Evolutionary conservation across 2,113 vertebrate species (phyloP), one percentile per base, ranked within the genome.

Genomic region (Labeo rohita): DNA sequence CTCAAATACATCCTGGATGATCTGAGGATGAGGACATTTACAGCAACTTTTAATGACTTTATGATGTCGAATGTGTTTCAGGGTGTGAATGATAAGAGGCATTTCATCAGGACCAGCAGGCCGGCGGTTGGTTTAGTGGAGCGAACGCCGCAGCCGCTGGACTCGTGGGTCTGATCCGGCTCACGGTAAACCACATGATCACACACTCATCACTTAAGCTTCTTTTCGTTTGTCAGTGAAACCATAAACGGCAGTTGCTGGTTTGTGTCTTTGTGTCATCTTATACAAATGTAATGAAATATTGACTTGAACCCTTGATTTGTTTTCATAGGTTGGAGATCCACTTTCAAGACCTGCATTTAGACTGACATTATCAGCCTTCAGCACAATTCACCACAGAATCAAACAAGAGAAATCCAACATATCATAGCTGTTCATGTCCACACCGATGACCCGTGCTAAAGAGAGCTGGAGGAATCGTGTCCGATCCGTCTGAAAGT

Each of bases 61-160:
- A 9, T n/a, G 18, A 8, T n/a, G 18, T 3, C 21, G 56, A 61
- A 8, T 84, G 36, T 87, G 76, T 80, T 80, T 80, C 23, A 95
- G 95, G 93, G 92, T 45, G 89, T 91, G 85, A 93, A 90, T 88
- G 94, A 95, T 88, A 94, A 94, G 70, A 95, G 95, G 77, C 94
- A 92, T 90, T 95, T 95, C 93, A 95, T 95, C 92, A 89, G 95
- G 92, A 91, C 92, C 86, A 94, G 93, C 85, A 92, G 94, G 86
- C 94, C 95, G 83, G 93, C 95, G 36, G 95, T 95, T 75, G 94
- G 94, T 85, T 93, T 95, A 88, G 94, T 95, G 92, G 95, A 95
- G 85, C 94, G 93, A 83, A 95, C 94, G 84, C 95, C 95, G 82
- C 95, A 94, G 84, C 95, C 95, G 6, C 92, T 95, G 84, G 95